These are phyloP conservation scores for Falco peregrinus DNA, from an alignment of 2,797 vertebrate genomes.

Conservation along the genomic window DNA sequence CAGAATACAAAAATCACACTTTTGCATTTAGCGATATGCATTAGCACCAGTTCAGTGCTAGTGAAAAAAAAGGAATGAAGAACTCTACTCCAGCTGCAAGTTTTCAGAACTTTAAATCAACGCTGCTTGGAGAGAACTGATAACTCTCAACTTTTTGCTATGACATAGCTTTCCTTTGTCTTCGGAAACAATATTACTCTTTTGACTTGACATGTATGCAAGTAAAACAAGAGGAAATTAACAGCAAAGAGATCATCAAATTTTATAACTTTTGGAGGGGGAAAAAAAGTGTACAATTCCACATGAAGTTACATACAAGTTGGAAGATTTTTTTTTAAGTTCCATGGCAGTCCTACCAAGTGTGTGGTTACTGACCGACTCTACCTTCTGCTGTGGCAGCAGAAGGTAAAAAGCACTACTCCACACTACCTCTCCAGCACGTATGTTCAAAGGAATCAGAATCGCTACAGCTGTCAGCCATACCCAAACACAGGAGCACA, in stretches of 20 bases:
- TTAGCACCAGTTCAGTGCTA: neutral
- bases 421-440: too few relatives aligned
- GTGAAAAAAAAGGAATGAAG: neutral
- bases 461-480: neutral
- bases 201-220: neutral
- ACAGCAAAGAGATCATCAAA: neutral
- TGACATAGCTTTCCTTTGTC: neutral
- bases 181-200: neutral
- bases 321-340: neutral
- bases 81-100: neutral
- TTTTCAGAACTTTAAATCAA: neutral
- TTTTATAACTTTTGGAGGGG: neutral
- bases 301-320: neutral
- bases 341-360: neutral
- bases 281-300: neutral
- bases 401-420: neutral
- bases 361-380: fast-evolving
- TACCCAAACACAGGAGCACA: neutral
- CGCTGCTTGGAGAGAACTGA: neutral
- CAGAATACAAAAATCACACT: neutral
- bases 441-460: neutral
- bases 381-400: neutral
- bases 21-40: neutral
- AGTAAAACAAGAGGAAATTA: neutral
- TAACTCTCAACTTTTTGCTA: neutral